Evolutionary conservation across 1,140 invertebrate species (phyloP), one percentile per base, ranked within the genome.

Genomic region (Mercenaria mercenaria): DNA sequence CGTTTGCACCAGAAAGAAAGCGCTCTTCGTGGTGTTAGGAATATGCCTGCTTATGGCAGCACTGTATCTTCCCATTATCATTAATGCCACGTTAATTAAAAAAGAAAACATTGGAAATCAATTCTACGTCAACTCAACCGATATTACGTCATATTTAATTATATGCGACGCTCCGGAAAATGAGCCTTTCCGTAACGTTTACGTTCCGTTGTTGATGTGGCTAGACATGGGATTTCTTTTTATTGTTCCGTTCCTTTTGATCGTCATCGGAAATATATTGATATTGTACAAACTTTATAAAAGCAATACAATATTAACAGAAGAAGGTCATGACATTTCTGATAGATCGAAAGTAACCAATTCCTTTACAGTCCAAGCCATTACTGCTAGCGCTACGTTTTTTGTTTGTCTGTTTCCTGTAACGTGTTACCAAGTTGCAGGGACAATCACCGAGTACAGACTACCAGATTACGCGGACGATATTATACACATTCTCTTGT

Each of bases 271-370:
- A 77, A 87, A 87, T 50, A 13, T 59, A 0, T 15, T 79, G 10
- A 76, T 87, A n/a, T 8, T 87, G 37, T 87, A 87, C n/a, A 87
- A 87, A 64, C 50, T 87, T 1, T 87, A 64, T 23, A 32, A 72
- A 34, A 87, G 85, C 26, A 61, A 82, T 20, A 52, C 59, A 41
- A 23, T 77, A 47, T 23, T 69, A 2, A 59, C 50, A 41, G 32
- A 72, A 29, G 82, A 77, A 23, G 76, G 59, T 1, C 50, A 74
- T 10, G 26, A 77, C n/a, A 67, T 79, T 18, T 77, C 72, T 8
- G 59, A 41, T 26, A 47, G 85, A 18, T 41, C 56, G 32, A 23
- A 69, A n/a, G 41, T 67, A 15, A 74, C 85, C 0, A 87, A 87
- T 50, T 61, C 85, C 34, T 87, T 87, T 50, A 87, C 85, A n/a